Conservation (phyloP, 2,113 vertebrate genomes). For the Proteles cristata region DNA sequence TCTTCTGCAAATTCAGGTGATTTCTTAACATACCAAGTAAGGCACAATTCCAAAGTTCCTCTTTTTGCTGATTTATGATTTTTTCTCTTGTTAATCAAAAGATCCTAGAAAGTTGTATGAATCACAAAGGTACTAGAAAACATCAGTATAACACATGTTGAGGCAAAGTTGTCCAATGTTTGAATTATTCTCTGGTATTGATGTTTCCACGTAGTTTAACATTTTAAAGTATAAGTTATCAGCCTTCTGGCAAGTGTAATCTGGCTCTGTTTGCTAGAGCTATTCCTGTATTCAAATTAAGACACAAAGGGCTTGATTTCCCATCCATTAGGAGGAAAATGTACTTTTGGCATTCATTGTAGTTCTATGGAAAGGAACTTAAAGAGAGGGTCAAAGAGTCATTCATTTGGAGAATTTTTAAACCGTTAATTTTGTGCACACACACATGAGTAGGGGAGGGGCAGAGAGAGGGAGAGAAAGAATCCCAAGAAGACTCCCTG, state of each 20-base stretch:
- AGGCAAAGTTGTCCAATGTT: conserved; percentile 13
- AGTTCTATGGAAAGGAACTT: neutral
- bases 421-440: too few relatives aligned
- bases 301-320: neutral
- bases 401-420: neutral
- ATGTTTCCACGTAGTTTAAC: conserved; percentile 34
- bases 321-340: neutral
- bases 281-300: conserved; percentile 41
- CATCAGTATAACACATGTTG: conserved; percentile 31
- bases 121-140: conserved; percentile 44
- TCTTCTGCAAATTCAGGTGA: conserved; percentile 12
- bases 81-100: conserved; percentile 79
- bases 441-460: too few relatives aligned
- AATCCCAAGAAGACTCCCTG: too few relatives aligned
- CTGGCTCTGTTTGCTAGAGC: neutral
- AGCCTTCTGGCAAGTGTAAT: conserved; percentile 20
- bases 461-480: too few relatives aligned
- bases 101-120: conserved; percentile 66
- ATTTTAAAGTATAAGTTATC: conserved; percentile 33
- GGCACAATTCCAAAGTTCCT: neutral
- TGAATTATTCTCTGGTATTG: conserved; percentile 55
- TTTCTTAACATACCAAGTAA: neutral
- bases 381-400: neutral
- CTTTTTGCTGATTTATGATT: conserved; percentile 16
- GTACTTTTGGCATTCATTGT: neutral